These are phyloP conservation scores for Phrynosoma blainvillii DNA, from an alignment of 2,113 vertebrate species.

Conservation along the genomic window DNA sequence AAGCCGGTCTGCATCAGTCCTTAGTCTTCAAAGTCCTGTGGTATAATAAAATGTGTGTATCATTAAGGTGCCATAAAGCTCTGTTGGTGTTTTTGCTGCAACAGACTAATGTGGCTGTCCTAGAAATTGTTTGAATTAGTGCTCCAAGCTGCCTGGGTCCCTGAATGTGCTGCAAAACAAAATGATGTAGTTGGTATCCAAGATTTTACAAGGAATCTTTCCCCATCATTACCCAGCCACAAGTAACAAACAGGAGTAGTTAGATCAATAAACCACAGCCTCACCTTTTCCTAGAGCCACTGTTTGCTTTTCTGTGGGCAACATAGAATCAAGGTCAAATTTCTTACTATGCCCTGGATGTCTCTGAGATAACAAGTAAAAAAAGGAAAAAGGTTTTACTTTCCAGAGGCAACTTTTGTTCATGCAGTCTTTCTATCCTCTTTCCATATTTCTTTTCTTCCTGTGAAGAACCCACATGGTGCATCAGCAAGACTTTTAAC, in stretches of 20 bases:
- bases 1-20: too few relatives aligned
- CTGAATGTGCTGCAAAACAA: conserved; percentile 51
- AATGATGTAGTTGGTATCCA: conserved; percentile 65
- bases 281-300: conserved; percentile 42
- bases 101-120: not conserved
- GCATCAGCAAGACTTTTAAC: conserved; percentile 23
- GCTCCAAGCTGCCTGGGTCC: conserved; percentile 36
- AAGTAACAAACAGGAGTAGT: conserved; percentile 41
- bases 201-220: conserved; percentile 51
- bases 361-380: conserved; percentile 17
- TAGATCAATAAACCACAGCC: not conserved
- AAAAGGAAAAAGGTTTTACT: conserved; percentile 48
- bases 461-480: conserved; percentile 28
- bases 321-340: conserved; percentile 42
- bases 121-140: not conserved
- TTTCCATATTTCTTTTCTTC: conserved; percentile 28
- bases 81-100: not conserved
- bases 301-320: conserved; percentile 20
- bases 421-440: conserved; percentile 13
- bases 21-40: not conserved
- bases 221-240: conserved; percentile 64
- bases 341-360: conserved; percentile 11
- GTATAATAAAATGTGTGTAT: not conserved
- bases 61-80: not conserved
- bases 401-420: conserved; percentile 30